These are phyloP conservation scores for Campoplex capitator DNA, from an alignment of 2,888 invertebrate species.

Conservation along the genomic window DNA sequence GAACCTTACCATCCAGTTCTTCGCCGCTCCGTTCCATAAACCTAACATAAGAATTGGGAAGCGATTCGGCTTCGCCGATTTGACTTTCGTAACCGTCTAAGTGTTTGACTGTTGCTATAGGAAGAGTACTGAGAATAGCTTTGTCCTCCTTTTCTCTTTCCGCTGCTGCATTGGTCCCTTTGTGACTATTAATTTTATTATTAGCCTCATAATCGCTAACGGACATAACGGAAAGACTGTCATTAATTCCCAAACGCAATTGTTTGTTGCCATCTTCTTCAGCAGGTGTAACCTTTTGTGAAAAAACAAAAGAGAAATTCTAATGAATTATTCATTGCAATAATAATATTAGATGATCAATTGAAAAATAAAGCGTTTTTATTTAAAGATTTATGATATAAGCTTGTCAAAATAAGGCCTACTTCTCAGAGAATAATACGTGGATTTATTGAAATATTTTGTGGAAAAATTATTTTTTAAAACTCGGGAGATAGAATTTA, in stretches of 20 bases:
- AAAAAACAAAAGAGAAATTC: not conserved
- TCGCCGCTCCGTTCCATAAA: conserved; percentile 98
- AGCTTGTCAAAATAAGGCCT: not conserved
- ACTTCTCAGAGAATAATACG: not conserved
- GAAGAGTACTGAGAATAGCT: conserved; percentile 79
- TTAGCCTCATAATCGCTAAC: conserved; percentile 87
- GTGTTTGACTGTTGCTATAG: conserved; percentile 81
- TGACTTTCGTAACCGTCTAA: conserved; percentile 81
- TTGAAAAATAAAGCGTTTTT: not conserved
- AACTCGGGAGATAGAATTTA: not conserved
- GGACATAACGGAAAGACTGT: conserved; percentile 89
- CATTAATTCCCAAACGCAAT: conserved; percentile 86
- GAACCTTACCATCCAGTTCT: conserved; percentile 93
- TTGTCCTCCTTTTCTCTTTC: conserved; percentile 83
- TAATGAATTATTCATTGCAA: not conserved
- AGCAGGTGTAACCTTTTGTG: conserved; percentile 75
- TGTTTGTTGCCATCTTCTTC: conserved; percentile 83
- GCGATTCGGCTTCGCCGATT: conserved; percentile 90
- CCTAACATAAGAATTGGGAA: conserved; percentile 95
- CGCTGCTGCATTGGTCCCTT: conserved; percentile 73
- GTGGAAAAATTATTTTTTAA: not conserved
- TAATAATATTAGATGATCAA: not conserved
- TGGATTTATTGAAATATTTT: not conserved
- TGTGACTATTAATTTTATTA: conserved; percentile 72
- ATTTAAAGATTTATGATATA: not conserved